Evolutionary conservation across 2,888 invertebrate species (phyloP).

Genomic region (Nephrocerus scutellatus): DNA sequence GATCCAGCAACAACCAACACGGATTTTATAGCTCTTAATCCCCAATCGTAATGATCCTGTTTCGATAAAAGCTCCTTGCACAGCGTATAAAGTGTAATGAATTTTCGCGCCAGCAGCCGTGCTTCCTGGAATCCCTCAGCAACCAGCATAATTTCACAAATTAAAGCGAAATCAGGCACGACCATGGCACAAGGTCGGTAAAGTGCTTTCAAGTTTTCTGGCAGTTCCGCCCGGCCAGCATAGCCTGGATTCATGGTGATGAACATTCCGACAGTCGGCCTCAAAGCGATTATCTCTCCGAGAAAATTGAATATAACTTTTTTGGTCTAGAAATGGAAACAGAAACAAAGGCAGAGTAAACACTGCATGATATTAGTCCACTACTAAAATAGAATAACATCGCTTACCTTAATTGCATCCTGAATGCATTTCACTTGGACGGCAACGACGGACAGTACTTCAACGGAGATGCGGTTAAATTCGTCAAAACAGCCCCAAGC

Average conservation of each 20-base stretch:
- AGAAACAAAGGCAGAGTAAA: background rate
- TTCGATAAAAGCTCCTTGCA: constrained; percentile 87
- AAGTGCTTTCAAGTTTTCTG: constrained; percentile 69
- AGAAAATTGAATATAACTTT: constrained; percentile 76
- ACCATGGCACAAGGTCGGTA: constrained; percentile 92
- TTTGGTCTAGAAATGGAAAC: constrained; percentile 48
- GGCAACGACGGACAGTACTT: constrained; percentile 90
- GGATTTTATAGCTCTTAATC: constrained; percentile 89
- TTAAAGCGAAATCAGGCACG: constrained; percentile 91
- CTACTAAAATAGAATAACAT: too few relatives aligned
- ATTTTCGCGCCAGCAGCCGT: constrained; percentile 80
- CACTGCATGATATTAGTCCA: background rate
- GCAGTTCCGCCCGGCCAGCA: constrained; percentile 83
- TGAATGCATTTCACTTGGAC: constrained; percentile 83
- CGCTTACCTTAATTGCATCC: constrained; percentile 68
- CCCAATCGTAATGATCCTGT: constrained; percentile 97
- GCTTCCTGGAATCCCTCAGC: constrained; percentile 94
- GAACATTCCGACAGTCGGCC: constrained; percentile 79
- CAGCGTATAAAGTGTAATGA: constrained; percentile 85
- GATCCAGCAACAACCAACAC: constrained; percentile 91
- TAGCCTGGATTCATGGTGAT: constrained; percentile 97
- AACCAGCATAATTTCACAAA: constrained; percentile 95
- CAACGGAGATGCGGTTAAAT: constrained; percentile 90
- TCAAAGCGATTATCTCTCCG: constrained; percentile 69
- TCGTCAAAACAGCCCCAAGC: constrained; percentile 98